Percentiles rank a stretch among this genome's conserved stretches.
phyloP scores from a whole-genome alignment of 2,113 vertebrate genomes.

The Nestor notabilis region DNA sequence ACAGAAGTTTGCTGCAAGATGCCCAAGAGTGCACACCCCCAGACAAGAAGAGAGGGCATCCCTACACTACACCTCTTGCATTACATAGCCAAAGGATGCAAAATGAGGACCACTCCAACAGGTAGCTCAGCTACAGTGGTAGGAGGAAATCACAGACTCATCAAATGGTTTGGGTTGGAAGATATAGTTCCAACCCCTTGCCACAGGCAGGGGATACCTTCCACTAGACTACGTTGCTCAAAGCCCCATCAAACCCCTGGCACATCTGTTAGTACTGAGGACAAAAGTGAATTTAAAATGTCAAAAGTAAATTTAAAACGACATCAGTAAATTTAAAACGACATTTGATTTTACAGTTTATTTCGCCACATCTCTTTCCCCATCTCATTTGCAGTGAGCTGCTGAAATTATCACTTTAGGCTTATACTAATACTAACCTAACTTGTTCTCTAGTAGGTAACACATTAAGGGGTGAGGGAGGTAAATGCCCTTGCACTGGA shows the following conservation, averaged over 20 bases:
- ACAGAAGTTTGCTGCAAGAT: neutral
- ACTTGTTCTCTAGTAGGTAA: neutral
- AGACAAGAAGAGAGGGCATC: neutral
- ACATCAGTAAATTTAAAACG: neutral
- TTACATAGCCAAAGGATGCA: neutral
- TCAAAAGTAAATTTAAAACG: neutral
- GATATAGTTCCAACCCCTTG: neutral
- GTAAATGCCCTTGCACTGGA: neutral
- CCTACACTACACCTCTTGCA: rapidly evolving
- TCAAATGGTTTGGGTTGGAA: neutral
- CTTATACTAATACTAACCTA: neutral
- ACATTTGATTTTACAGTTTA: neutral
- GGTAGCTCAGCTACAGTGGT: neutral
- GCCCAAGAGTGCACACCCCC: rapidly evolving
- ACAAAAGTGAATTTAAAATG: neutral
- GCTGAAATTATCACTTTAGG: neutral
- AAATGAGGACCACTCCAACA: neutral
- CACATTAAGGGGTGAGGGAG: neutral
- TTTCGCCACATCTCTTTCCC: neutral
- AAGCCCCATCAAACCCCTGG: neutral
- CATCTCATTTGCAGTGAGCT: neutral
- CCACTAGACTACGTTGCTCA: neutral
- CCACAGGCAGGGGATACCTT: neutral
- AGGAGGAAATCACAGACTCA: neutral
- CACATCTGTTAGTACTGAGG: neutral